phyloP scores from a whole-genome alignment of 2,797 vertebrate species.

The Acanthiza pusilla region DNA sequence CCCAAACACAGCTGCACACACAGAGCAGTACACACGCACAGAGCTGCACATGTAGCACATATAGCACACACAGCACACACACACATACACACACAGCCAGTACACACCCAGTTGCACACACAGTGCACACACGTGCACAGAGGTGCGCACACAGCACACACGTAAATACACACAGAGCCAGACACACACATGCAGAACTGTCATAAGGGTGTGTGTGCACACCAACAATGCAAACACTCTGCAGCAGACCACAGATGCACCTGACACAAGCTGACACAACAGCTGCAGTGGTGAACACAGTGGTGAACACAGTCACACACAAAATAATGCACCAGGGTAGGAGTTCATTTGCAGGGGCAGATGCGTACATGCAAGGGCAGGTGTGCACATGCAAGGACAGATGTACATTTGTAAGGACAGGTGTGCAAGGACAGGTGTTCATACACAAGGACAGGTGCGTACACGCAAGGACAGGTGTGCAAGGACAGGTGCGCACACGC shows the following conservation, averaged over 20 bases:
- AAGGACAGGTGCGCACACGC: no score
- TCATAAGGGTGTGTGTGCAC: rapidly evolving
- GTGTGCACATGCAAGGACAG: no score
- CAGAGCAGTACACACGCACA: not conserved
- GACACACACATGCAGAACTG: not conserved
- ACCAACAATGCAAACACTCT: not conserved
- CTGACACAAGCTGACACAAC: not conserved
- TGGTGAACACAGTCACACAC: no score
- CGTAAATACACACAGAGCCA: not conserved
- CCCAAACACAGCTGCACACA: not conserved
- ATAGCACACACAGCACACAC: not conserved
- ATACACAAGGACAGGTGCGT: not conserved
- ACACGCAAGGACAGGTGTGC: not conserved
- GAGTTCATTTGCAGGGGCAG: not conserved
- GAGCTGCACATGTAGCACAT: not conserved
- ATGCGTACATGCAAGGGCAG: not conserved
- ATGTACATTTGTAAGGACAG: no score
- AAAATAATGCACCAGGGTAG: not conserved
- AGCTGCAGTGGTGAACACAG: not conserved
- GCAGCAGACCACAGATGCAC: not conserved
- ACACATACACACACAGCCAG: not conserved
- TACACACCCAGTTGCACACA: not conserved
- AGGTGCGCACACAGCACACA: not conserved
- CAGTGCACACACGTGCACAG: not conserved
- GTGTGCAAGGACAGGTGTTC: not conserved